Base-by-base conservation (phyloP, 2,888 invertebrate species). In the Tetanocera ferruginea region DNA sequence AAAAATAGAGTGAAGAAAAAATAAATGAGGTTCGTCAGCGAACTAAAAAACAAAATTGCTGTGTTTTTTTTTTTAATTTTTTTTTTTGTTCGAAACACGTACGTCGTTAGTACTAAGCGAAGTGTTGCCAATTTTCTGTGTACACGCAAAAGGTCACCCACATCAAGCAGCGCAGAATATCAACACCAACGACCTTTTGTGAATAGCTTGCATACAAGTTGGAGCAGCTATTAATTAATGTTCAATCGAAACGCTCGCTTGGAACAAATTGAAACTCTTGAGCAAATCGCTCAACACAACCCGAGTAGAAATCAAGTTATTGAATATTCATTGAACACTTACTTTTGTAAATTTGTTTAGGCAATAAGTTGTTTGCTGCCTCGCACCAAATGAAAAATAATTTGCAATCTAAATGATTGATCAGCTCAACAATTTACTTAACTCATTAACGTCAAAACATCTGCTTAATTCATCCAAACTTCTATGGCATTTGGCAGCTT, bases 131-230 rank as follows among this genome's bases (percentile, higher is more conserved):
- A 8, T 49, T 69, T 31, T 17, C 11, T 28, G 19, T 67, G 2
- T 85, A 86, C 87, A 87, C 86, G 83, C 85, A 76, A 87, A 85
- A 87, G 88, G 87, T 87, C 87, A 87, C 82, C 84, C 76, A 76
- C 77, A 11, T 14, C 78, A 76, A 77, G 78, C 78, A 78, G 79
- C 78, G 77, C 55, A 78, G 78, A 76, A 81, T 79, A 76, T 76
- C 78, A 78, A 78, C 77, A 83, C 84, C 86, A 80, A 80, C 85
- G 85, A 85, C 84, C 86, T 85, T 82, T 77, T 80, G 84, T 82
- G 80, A 82, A 43, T 80, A 78, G 81, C 81, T 81, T 83, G 80
- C 83, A 82, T 82, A 82, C 80, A 81, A 81, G 77, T 80, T 80
- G 25, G 4, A 25, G 57, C 25, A 23, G 9, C 57, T 8, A 19